Base-by-base conservation (phyloP, 2,113 vertebrate genomes). In the Cebus imitator region DNA sequence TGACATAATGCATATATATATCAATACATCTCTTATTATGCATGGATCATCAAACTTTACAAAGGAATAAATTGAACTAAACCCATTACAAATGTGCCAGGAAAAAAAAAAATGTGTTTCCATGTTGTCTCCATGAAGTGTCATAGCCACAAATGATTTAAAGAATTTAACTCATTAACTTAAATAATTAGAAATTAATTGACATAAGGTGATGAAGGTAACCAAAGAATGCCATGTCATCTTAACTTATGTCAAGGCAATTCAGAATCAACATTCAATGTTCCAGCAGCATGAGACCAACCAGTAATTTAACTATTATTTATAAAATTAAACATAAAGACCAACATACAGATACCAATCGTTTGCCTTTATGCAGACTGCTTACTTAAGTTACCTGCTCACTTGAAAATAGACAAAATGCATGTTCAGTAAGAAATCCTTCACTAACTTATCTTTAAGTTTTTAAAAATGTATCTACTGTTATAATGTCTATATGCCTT, bases 101-200 rank as follows among this genome's bases (percentile, higher is more conserved):
- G 83, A 78, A 91, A 52, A 50, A 43, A 50, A 52, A 52, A 52
- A 45, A 45, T 10, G 32, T 68, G 4, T 64, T 57, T 78, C 43
- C 20, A 17, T 70, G 37, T 35, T 70, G 21, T 37, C 40, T 55
- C 48, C 55, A 58, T 72, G 37, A 84, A 81, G 37, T 35, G 25
- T 32, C 27, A 52, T 48, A 76, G 30, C 32, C 35, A 80, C n/a
- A 75, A 52, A 0, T 89, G n/a, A 87, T 8, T 55, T 90, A 66
- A 57, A 43, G 91, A 66, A 87, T 84, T 94, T 80, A 87, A 87
- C 55, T 90, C 85, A 90, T 82, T 95, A 87, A 57, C 81, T 92
- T 94, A 68, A 93, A 75, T 8, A 72, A 94, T 84, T 76, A 94
- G 23, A 64, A 89, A 93, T 91, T 92, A 95, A 87, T 84, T 92